Conservation (phyloP, 2,113 vertebrate species). For the Salvelinus fontinalis region DNA sequence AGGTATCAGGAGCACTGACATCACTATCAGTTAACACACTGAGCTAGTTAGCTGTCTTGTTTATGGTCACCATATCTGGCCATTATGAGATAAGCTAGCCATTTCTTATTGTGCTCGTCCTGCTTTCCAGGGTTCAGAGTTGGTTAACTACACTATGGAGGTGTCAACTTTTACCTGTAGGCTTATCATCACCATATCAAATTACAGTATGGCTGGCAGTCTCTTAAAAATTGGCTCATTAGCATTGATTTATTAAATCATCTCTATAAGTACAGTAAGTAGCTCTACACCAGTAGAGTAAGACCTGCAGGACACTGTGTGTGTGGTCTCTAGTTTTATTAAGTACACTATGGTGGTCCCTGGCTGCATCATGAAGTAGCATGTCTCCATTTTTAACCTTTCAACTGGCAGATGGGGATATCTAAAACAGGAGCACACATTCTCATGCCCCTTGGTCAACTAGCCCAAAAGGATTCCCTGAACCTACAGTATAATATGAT, state of each 20-base stretch:
- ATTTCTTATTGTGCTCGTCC: no score
- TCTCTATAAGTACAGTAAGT: no score
- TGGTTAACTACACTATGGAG: neutral
- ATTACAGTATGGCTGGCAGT: slow-evolving; percentile 29
- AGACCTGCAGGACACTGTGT: neutral
- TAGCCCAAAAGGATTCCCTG: neutral
- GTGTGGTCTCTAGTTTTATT: neutral
- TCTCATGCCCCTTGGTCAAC: neutral
- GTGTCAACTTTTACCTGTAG: no score
- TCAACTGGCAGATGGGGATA: neutral
- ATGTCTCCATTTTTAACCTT: slow-evolving; percentile 13
- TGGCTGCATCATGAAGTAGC: slow-evolving; percentile 5
- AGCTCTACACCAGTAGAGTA: neutral
- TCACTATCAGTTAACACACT: neutral
- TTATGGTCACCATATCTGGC: neutral
- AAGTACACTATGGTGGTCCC: neutral
- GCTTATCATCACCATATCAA: neutral
- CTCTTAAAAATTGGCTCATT: slow-evolving; percentile 7
- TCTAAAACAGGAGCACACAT: slow-evolving; percentile 26
- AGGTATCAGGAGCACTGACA: neutral
- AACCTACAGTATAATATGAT: neutral
- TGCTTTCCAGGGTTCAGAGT: neutral
- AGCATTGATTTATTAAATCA: neutral
- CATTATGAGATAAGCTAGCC: no score
- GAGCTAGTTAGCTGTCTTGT: neutral